Evolutionary conservation across 1,140 invertebrate genomes (phyloP).

Genomic region (Musca domestica): DNA sequence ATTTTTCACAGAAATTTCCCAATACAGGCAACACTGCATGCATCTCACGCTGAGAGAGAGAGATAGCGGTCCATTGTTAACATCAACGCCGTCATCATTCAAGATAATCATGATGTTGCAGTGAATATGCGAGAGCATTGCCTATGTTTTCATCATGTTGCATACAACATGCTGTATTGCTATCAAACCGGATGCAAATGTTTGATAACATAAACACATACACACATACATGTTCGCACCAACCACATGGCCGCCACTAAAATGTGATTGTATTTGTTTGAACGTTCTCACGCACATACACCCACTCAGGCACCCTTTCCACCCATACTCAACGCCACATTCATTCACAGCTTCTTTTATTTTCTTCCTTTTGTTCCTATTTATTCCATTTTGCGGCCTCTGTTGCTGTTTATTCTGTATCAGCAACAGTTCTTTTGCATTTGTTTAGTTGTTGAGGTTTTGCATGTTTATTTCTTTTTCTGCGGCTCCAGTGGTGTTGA

Average conservation of each 20-base stretch:
- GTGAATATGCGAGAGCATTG: not conserved
- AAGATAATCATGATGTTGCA: conserved; percentile 9
- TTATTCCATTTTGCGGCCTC: not conserved
- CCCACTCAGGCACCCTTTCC: no score
- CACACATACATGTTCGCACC: not conserved
- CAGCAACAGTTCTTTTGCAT: conserved; percentile 14
- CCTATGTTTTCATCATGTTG: not conserved
- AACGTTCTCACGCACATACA: no score
- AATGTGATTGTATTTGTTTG: no score
- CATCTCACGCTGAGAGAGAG: no score
- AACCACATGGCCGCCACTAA: no score
- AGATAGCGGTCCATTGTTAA: no score
- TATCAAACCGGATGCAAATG: conserved; percentile 12
- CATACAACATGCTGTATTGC: conserved; percentile 7
- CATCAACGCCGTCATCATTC: no score
- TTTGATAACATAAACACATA: conserved; percentile 10
- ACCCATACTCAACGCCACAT: not conserved
- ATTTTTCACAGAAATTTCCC: no score
- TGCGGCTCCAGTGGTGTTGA: not conserved
- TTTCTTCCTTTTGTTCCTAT: not conserved
- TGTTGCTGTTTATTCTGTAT: not conserved
- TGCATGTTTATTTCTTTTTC: not conserved
- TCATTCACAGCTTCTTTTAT: not conserved
- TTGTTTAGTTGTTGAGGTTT: not conserved
- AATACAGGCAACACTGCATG: no score